Evolutionary conservation across 2,113 vertebrate genomes (phyloP).

Genomic region (Epinephelus fuscoguttatus): DNA sequence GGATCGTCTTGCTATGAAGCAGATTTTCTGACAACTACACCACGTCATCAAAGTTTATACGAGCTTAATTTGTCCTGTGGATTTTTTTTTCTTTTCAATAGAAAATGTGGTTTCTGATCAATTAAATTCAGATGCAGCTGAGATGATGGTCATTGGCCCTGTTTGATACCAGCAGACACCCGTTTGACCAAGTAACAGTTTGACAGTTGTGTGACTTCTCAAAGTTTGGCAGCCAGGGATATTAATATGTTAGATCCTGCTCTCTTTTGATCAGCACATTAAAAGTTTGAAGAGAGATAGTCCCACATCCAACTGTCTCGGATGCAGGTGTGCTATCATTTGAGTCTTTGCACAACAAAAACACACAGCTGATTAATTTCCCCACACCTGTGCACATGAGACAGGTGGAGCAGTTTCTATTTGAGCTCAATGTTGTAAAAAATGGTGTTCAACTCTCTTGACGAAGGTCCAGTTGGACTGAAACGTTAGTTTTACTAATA

Average conservation of each 20-base stretch:
- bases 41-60: neutral
- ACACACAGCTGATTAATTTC: no score
- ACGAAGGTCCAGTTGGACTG: no score
- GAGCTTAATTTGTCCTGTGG: neutral
- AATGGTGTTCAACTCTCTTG: no score
- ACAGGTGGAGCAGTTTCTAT: no score
- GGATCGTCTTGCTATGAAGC: neutral
- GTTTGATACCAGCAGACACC: no score
- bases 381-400: no score
- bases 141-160: neutral
- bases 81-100: neutral
- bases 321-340: no score
- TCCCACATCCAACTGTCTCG: no score
- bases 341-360: no score
- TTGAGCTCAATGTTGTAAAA: no score
- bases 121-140: neutral
- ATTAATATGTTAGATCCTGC: neutral
- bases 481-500: no score
- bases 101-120: neutral
- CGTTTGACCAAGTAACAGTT: neutral
- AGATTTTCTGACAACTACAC: neutral
- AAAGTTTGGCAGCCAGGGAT: neutral
- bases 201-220: neutral
- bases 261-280: neutral
- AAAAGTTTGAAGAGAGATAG: neutral